These are phyloP conservation scores for Physocephala rufipes DNA, from an alignment of 2,888 invertebrate genomes.

Conservation along the genomic window DNA sequence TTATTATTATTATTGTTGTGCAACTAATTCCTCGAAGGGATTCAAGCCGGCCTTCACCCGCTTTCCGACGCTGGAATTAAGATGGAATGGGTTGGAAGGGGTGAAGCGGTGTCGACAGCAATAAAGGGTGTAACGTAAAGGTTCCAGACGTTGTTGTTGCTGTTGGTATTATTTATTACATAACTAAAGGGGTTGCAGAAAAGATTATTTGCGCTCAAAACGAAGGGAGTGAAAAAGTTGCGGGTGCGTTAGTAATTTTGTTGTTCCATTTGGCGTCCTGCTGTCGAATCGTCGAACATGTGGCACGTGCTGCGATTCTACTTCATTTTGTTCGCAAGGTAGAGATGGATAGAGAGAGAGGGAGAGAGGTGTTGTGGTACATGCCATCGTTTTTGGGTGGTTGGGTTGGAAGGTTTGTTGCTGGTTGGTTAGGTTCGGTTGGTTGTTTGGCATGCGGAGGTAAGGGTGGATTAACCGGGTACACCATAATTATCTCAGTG, in stretches of 20 bases:
- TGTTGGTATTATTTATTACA: conserved; percentile 1
- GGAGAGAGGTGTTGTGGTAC: background rate
- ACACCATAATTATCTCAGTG: background rate
- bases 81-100: background rate
- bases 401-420: background rate
- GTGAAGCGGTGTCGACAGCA: conserved; percentile 9
- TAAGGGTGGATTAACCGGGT: background rate
- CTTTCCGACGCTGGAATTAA: background rate
- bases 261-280: background rate
- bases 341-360: background rate
- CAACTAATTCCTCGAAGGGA: conserved; percentile 27
- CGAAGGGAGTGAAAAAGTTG: conserved; percentile 32
- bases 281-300: conserved; percentile 3
- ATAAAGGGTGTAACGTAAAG: conserved; percentile 41
- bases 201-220: background rate
- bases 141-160: background rate
- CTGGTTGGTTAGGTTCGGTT: background rate
- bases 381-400: too few species aligned
- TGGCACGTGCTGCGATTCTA: conserved; percentile 27
- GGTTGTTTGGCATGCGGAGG: too few species aligned
- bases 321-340: conserved; percentile 16
- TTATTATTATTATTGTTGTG: conserved; percentile 27
- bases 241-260: conserved; percentile 25
- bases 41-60: background rate
- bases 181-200: background rate